phyloP scores from a whole-genome alignment of 2,797 vertebrate genomes.

The Scolopax rusticola region DNA sequence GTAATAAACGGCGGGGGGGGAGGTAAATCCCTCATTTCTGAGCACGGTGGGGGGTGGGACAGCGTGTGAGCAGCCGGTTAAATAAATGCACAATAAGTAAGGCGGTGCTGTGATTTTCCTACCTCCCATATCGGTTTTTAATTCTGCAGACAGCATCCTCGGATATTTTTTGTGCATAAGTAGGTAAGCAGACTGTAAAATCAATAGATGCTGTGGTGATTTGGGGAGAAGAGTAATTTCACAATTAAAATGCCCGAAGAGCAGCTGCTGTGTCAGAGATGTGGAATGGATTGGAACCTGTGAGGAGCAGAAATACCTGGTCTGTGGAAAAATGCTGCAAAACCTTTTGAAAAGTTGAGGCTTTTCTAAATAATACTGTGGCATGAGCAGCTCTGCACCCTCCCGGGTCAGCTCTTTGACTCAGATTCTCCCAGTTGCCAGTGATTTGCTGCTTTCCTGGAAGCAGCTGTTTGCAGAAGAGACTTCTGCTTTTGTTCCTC shows the following conservation, averaged over 20 bases:
- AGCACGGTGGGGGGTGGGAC: rapidly evolving
- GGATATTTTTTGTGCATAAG: background rate
- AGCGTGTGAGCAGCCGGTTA: background rate
- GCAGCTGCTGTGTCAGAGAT: background rate
- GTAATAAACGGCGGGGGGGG: background rate
- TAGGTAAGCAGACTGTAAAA: too few species aligned
- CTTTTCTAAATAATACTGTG: background rate
- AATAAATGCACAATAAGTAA: background rate
- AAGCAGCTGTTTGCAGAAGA: background rate
- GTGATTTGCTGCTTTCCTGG: background rate
- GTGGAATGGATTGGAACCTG: background rate
- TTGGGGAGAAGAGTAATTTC: background rate
- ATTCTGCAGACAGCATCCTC: background rate
- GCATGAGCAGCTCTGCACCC: background rate
- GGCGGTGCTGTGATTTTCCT: background rate
- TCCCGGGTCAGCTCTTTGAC: background rate
- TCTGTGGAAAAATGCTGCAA: background rate
- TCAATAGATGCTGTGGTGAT: background rate
- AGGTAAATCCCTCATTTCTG: background rate
- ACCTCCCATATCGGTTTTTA: rapidly evolving
- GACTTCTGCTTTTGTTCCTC: background rate
- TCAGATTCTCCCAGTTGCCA: background rate
- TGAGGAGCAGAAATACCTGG: background rate
- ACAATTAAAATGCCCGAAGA: background rate
- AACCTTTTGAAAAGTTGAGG: background rate